Evolutionary conservation across 2,113 vertebrate genomes (phyloP).

Genomic region (Uria aalge): DNA sequence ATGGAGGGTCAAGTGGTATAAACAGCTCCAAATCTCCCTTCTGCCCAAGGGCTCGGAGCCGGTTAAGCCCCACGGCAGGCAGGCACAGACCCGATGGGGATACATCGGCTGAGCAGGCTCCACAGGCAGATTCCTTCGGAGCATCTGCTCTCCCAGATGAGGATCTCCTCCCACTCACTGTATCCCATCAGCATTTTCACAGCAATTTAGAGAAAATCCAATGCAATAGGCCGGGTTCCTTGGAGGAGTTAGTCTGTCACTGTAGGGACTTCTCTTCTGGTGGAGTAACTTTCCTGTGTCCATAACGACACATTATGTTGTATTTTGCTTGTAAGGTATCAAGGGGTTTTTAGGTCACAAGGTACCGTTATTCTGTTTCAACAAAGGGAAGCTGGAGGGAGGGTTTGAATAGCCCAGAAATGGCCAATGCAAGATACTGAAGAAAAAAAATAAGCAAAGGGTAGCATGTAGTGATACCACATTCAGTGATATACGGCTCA

Average conservation of each 20-base stretch:
- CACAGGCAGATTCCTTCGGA: slow-evolving; percentile 25
- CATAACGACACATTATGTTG: neutral
- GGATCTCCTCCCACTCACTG: neutral
- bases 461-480: neutral
- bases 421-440: neutral
- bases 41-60: neutral
- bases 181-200: neutral
- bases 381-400: neutral
- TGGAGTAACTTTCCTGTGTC: neutral
- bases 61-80: neutral
- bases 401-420: neutral
- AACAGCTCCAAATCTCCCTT: slow-evolving; percentile 46
- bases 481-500: fast-evolving
- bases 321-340: neutral
- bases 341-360: neutral
- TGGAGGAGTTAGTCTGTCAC: neutral
- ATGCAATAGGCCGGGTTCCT: neutral
- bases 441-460: neutral
- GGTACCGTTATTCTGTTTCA: neutral
- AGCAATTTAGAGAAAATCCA: neutral
- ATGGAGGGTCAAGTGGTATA: slow-evolving; percentile 60
- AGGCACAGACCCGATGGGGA: neutral
- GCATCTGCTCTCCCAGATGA: slow-evolving; percentile 27
- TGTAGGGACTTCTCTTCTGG: neutral
- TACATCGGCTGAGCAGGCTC: neutral